Conservation (phyloP, 2,113 vertebrate species). For the Aegithalos caudatus region DNA sequence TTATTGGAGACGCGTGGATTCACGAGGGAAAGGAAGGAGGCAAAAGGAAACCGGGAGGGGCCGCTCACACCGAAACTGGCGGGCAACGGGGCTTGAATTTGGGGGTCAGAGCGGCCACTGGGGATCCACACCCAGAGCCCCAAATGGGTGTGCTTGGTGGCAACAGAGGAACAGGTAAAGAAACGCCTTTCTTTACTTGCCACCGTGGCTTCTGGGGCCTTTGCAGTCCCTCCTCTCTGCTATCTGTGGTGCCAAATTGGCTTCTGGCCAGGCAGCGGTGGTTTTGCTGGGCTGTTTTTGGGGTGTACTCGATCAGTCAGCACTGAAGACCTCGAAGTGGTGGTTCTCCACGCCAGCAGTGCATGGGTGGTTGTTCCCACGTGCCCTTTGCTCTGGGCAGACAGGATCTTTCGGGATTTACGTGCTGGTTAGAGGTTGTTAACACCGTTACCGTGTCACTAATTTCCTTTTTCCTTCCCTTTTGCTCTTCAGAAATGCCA, state of each 20-base stretch:
- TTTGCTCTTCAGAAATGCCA: constrained; percentile 67
- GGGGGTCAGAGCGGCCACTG: background rate
- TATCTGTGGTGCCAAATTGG: background rate
- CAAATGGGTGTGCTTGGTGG: accelerated
- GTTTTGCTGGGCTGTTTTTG: background rate
- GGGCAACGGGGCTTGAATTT: background rate
- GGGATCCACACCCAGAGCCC: background rate
- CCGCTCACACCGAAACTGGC: accelerated
- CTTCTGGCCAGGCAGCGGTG: background rate
- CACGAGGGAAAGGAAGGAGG: constrained; percentile 12
- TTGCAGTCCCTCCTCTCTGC: background rate
- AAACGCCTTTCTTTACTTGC: no score
- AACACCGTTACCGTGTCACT: background rate
- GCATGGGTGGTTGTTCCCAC: accelerated
- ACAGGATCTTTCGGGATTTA: background rate
- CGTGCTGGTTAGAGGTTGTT: background rate
- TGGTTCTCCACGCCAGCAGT: accelerated
- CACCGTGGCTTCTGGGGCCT: accelerated
- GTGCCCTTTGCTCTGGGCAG: background rate
- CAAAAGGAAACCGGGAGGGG: background rate
- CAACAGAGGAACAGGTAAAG: background rate
- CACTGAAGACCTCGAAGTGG: background rate
- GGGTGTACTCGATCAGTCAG: accelerated
- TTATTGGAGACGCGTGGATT: background rate
- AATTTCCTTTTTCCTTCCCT: constrained; percentile 51